phyloP scores from a whole-genome alignment of 2,888 invertebrate species.

The Cotesia congregata region DNA sequence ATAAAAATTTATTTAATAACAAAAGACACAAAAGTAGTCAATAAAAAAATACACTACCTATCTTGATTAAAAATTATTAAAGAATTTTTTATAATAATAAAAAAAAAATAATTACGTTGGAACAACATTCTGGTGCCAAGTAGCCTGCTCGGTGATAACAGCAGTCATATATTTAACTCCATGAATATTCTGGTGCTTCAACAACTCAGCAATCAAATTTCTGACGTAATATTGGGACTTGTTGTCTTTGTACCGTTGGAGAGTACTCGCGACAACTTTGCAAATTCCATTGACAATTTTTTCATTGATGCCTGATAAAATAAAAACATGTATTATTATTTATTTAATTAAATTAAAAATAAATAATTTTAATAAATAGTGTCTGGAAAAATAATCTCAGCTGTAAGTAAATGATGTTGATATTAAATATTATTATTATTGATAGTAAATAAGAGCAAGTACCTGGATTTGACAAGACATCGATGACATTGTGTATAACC shows the following conservation, averaged over 20 bases:
- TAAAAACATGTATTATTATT: neutral
- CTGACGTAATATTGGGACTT: constrained; percentile 83
- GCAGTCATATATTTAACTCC: constrained; percentile 79
- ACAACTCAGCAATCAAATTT: constrained; percentile 77
- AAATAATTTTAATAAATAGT: neutral
- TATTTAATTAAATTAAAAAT: constrained; percentile 6
- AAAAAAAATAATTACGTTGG: constrained; percentile 76
- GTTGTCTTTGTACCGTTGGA: constrained; percentile 85
- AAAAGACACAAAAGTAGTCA: neutral
- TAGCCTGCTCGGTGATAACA: constrained; percentile 77
- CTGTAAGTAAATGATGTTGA: neutral
- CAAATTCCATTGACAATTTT: constrained; percentile 84
- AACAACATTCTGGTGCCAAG: constrained; percentile 75
- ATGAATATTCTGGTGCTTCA: constrained; percentile 78
- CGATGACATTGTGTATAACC: constrained; percentile 78
- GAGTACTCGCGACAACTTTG: constrained; percentile 81
- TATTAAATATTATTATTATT: neutral
- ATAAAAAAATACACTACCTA: constrained; percentile 16
- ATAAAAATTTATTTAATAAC: no score
- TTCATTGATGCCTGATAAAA: constrained; percentile 80
- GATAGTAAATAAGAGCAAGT: constrained; percentile 51
- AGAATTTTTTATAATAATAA: neutral
- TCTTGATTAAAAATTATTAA: no score
- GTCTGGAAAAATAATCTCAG: neutral
- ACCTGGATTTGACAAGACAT: constrained; percentile 83